phyloP scores from a whole-genome alignment of 2,888 invertebrate genomes.

The Rotaria socialis region DNA sequence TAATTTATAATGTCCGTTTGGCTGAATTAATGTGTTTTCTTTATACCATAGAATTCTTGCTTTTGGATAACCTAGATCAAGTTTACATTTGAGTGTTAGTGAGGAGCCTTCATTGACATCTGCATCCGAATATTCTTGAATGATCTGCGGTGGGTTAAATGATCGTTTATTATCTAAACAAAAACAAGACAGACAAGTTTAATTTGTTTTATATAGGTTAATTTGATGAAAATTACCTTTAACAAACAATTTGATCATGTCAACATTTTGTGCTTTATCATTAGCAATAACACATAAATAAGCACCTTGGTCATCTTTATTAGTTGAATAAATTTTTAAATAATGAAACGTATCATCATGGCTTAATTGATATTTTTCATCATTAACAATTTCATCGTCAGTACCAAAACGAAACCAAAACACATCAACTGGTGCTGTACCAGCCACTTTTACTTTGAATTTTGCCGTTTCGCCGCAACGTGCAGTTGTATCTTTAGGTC shows the following conservation, averaged over 20 bases:
- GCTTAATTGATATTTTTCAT: slow-evolving; percentile 43
- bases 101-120: slow-evolving; percentile 36
- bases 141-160: not conserved
- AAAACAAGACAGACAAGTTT: not conserved
- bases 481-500: slow-evolving; percentile 27
- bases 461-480: slow-evolving; percentile 37
- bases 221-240: not conserved
- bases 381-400: slow-evolving; percentile 39
- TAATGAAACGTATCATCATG: slow-evolving; percentile 34
- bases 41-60: slow-evolving; percentile 39
- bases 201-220: too few relatives aligned
- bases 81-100: slow-evolving; percentile 7
- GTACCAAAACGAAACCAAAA: slow-evolving; percentile 41
- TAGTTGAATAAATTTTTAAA: slow-evolving; percentile 37
- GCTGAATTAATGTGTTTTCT: slow-evolving; percentile 12
- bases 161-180: slow-evolving; percentile 27
- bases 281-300: slow-evolving; percentile 41
- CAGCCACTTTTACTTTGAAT: slow-evolving; percentile 31
- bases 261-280: slow-evolving; percentile 40
- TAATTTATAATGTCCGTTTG: slow-evolving; percentile 24
- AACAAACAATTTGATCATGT: slow-evolving; percentile 22
- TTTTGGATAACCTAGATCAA: slow-evolving; percentile 44
- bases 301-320: slow-evolving; percentile 20
- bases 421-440: slow-evolving; percentile 36
- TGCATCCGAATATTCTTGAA: not conserved